A percentile compares a stretch with the other conserved stretches of the same genome.
Evolutionary conservation across 2,113 vertebrate genomes (phyloP).

Genomic region (Malaclemys terrapin): DNA sequence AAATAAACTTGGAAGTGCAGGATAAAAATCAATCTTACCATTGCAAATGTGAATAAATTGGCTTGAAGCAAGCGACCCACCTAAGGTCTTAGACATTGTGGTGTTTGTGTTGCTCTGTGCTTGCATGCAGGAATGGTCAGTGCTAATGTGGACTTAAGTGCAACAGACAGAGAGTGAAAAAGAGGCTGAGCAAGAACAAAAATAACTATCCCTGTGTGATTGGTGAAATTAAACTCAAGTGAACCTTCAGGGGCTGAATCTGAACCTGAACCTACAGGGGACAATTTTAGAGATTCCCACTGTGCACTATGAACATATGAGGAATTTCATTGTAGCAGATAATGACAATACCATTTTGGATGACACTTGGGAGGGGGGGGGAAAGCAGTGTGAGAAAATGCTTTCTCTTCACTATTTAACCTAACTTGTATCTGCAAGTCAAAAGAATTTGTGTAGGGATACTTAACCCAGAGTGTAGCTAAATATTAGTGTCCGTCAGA

Average conservation of each 20-base stretch:
- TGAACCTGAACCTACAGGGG: neutral
- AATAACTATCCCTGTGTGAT: conserved; percentile 41
- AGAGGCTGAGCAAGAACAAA: conserved; percentile 39
- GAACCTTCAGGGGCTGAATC: conserved; percentile 42
- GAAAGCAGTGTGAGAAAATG: neutral
- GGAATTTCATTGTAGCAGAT: neutral
- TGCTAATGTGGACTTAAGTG: conserved; percentile 49
- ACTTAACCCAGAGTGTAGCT: neutral
- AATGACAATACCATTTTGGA: neutral
- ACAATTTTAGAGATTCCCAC: conserved; percentile 10
- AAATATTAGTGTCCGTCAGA: neutral
- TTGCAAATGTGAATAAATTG: conserved; percentile 32
- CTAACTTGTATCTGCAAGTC: neutral
- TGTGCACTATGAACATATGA: neutral
- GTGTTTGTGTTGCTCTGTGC: neutral
- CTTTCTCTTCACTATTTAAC: neutral
- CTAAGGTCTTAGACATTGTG: neutral
- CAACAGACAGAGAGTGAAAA: conserved; percentile 34
- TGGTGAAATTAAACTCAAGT: conserved; percentile 63
- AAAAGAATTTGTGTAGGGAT: neutral
- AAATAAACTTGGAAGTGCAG: conserved; percentile 84
- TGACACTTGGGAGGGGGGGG: neutral
- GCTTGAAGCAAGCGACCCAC: neutral
- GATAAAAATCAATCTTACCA: conserved; percentile 80
- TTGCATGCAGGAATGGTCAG: neutral